These are phyloP conservation scores for Riparia riparia DNA, from an alignment of 2,113 vertebrate genomes.

Conservation along the genomic window DNA sequence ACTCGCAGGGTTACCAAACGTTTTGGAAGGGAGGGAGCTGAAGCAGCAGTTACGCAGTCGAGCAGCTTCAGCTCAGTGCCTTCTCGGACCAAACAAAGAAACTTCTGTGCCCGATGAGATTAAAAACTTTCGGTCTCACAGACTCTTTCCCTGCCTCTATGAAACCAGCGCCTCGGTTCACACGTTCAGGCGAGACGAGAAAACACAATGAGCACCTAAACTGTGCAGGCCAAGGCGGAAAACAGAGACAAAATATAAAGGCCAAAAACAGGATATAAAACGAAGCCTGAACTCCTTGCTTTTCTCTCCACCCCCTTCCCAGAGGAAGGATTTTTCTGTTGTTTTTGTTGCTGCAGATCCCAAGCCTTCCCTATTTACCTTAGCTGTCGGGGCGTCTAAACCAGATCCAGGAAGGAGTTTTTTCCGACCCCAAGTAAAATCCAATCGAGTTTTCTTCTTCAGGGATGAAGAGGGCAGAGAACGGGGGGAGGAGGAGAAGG, in stretches of 20 bases:
- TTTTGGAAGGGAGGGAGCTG: not conserved
- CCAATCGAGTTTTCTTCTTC: not conserved
- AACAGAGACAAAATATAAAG: conserved; percentile 10
- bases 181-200: not conserved
- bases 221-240: not conserved
- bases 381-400: not conserved
- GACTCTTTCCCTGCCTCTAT: not conserved
- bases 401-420: not conserved
- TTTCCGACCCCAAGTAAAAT: not conserved
- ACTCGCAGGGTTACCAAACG: not conserved
- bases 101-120: conserved; percentile 63
- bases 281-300: conserved; percentile 1
- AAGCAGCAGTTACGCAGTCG: not conserved
- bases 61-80: conserved; percentile 40
- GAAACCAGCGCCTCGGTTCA: not conserved
- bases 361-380: conserved; percentile 27
- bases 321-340: not conserved
- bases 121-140: conserved; percentile 43
- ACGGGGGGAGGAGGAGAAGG: not conserved
- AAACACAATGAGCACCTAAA: not conserved
- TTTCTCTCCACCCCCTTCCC: conserved; percentile 4
- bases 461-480: not conserved
- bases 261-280: conserved; percentile 46
- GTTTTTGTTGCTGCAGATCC: not conserved
- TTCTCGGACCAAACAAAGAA: conserved; percentile 69